These are phyloP conservation scores for Agrochola lychnidis DNA, from an alignment of 2,888 invertebrate species.

Conservation along the genomic window DNA sequence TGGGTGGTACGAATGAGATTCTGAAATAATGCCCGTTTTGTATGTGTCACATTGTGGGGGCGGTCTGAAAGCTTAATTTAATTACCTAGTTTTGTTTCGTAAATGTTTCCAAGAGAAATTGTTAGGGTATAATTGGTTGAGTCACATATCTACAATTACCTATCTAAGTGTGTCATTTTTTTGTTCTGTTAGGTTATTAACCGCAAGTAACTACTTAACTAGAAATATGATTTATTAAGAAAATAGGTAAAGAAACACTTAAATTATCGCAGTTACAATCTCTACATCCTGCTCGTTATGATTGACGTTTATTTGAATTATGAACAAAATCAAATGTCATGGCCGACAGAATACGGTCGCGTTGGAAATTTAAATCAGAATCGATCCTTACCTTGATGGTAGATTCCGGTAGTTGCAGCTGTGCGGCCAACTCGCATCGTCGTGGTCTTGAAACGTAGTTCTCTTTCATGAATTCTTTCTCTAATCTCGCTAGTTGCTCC, in stretches of 20 bases:
- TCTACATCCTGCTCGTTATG: neutral
- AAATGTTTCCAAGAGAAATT: slow-evolving; percentile 44
- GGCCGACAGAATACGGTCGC: neutral
- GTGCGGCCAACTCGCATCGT: slow-evolving; percentile 98
- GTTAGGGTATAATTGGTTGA: slow-evolving; percentile 46
- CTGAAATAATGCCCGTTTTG: slow-evolving; percentile 67
- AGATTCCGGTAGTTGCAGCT: slow-evolving; percentile 98
- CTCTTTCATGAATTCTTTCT: slow-evolving; percentile 99
- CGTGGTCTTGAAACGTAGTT: slow-evolving; percentile 99
- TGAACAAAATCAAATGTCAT: slow-evolving; percentile 1
- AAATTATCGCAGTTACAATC: neutral
- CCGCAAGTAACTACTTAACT: neutral
- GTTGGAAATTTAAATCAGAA: neutral
- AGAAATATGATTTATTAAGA: neutral
- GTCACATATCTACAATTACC: slow-evolving; percentile 5
- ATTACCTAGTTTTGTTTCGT: slow-evolving; percentile 52
- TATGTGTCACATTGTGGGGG: slow-evolving; percentile 64
- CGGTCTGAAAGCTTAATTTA: slow-evolving; percentile 61
- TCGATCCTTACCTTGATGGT: slow-evolving; percentile 97
- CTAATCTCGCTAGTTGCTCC: slow-evolving; percentile 97
- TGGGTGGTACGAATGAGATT: slow-evolving; percentile 66
- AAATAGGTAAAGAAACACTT: neutral
- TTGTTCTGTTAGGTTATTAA: neutral
- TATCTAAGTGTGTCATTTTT: neutral
- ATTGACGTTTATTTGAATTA: neutral